Conservation (phyloP, 2,113 vertebrate genomes). For the Cottus gobio region DNA sequence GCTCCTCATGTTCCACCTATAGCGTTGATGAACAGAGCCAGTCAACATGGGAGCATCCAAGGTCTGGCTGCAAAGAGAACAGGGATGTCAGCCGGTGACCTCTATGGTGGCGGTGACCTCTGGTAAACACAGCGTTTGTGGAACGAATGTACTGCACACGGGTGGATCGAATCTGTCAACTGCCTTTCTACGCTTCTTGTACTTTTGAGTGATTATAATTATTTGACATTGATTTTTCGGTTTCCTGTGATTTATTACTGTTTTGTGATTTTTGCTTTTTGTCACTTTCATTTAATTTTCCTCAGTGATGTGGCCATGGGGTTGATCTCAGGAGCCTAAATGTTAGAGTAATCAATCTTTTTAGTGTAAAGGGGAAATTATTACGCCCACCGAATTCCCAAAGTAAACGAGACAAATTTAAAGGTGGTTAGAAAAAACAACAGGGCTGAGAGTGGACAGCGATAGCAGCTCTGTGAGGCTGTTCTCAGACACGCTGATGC, state of each 20-base stretch:
- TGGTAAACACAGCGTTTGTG: not conserved
- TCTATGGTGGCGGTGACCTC: not conserved
- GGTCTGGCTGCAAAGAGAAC: not conserved
- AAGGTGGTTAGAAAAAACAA: not conserved
- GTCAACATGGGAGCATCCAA: not conserved
- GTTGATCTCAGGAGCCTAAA: not conserved
- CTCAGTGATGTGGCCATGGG: not conserved
- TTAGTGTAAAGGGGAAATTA: not conserved
- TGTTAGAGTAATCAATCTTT: not conserved
- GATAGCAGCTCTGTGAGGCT: not conserved
- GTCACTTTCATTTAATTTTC: not conserved
- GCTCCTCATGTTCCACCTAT: not conserved
- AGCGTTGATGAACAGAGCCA: not conserved
- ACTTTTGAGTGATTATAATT: not conserved
- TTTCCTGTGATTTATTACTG: not conserved
- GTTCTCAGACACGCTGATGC: not conserved
- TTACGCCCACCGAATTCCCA: not conserved
- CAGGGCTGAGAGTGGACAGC: not conserved
- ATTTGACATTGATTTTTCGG: not conserved
- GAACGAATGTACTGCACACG: not conserved
- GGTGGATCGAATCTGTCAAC: not conserved
- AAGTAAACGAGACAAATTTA: not conserved
- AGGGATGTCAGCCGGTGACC: not conserved
- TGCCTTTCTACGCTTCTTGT: not conserved
- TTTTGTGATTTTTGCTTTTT: not conserved